Conservation (phyloP, 2,888 invertebrate genomes). For the Phoenoteleia sp. region DNA sequence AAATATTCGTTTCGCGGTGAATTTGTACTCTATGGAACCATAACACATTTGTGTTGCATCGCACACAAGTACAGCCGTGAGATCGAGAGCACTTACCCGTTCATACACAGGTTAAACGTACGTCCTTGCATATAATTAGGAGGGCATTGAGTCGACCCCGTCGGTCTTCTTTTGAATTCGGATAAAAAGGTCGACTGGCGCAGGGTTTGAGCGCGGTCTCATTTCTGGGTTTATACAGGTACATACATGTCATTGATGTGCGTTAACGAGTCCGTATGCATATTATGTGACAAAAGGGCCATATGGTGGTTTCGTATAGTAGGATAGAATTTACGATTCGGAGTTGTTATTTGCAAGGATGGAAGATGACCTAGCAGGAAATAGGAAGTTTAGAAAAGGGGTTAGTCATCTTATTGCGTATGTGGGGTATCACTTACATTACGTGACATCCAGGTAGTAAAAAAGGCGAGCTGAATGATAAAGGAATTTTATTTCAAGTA, state of each 20-base stretch:
- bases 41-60: slow-evolving; percentile 3
- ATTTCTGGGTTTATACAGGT: slow-evolving; percentile 79
- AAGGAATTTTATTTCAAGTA: too few species aligned
- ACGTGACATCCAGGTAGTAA: slow-evolving; percentile 13
- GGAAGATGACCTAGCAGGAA: slow-evolving; percentile 62
- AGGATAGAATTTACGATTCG: slow-evolving; percentile 61
- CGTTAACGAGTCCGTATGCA: slow-evolving; percentile 80
- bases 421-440: slow-evolving; percentile 55
- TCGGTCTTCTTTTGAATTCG: slow-evolving; percentile 81
- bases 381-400: slow-evolving; percentile 67
- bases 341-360: slow-evolving; percentile 17
- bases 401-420: slow-evolving; percentile 48
- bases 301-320: slow-evolving; percentile 59
- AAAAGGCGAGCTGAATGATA: too few species aligned
- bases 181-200: slow-evolving; percentile 76
- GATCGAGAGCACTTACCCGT: slow-evolving; percentile 56
- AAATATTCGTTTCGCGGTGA: slow-evolving; percentile 50
- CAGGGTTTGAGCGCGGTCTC: slow-evolving; percentile 79
- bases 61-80: slow-evolving; percentile 15
- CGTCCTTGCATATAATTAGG: slow-evolving; percentile 86
- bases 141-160: slow-evolving; percentile 84
- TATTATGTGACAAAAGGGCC: slow-evolving; percentile 80
- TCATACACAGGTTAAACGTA: slow-evolving; percentile 78
- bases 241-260: slow-evolving; percentile 77
- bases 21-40: slow-evolving; percentile 28